These are phyloP conservation scores for Gephyroberyx darwinii DNA, from an alignment of 2,797 vertebrate species.

Conservation along the genomic window DNA sequence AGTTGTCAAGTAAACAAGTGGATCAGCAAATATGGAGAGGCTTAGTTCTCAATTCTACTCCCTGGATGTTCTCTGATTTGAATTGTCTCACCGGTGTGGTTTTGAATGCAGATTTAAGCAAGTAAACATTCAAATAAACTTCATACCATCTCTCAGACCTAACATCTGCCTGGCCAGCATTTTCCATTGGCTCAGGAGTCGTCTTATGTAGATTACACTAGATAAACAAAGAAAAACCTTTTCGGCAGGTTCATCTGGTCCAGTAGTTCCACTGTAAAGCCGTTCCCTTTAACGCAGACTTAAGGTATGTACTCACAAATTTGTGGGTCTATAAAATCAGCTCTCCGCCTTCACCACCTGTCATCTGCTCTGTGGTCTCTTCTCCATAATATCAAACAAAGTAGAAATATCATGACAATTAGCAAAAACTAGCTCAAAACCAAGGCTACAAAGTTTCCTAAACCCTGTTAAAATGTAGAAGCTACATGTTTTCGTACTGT, in stretches of 20 bases:
- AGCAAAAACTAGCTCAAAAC: background rate
- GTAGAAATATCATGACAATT: background rate
- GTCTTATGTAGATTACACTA: slow-evolving; percentile 39
- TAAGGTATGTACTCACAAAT: background rate
- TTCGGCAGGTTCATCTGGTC: slow-evolving; percentile 29
- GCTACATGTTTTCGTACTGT: no score
- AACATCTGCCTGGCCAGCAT: slow-evolving; percentile 49
- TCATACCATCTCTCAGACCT: slow-evolving; percentile 32
- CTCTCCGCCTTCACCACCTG: background rate
- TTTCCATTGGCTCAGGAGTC: slow-evolving; percentile 55
- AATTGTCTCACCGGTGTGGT: slow-evolving; percentile 40
- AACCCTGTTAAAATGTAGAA: no score
- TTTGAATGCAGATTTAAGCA: slow-evolving; percentile 55
- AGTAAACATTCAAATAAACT: slow-evolving; percentile 55
- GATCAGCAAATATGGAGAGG: slow-evolving; percentile 71
- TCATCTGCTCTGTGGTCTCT: background rate
- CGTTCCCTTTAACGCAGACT: background rate
- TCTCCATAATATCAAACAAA: background rate
- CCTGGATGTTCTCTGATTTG: slow-evolving; percentile 63
- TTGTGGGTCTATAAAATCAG: slow-evolving; percentile 1
- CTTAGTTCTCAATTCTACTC: slow-evolving; percentile 62
- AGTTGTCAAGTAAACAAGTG: slow-evolving; percentile 73
- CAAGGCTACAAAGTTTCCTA: no score
- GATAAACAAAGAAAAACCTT: slow-evolving; percentile 35
- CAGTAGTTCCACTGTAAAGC: background rate